These are phyloP conservation scores for Porites lobata DNA, from an alignment of 92 coral and sea anemone species.

Conservation along the genomic window DNA sequence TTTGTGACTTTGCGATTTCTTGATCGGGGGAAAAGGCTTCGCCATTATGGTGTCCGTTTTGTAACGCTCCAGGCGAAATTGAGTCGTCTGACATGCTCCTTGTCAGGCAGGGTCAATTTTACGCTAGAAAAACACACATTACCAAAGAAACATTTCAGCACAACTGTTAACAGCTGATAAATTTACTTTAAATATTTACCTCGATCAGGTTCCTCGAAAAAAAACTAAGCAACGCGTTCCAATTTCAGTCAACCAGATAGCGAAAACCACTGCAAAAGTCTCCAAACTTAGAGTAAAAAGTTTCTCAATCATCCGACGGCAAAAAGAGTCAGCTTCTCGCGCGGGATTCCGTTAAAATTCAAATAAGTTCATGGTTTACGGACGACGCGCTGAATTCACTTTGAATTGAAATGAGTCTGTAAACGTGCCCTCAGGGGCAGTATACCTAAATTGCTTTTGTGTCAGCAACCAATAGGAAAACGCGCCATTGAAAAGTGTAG, in stretches of 20 bases:
- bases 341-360: slow-evolving; percentile 57
- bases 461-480: slow-evolving; percentile 28
- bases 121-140: neutral
- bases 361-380: slow-evolving; percentile 35
- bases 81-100: neutral
- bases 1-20: slow-evolving; percentile 60
- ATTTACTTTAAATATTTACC: slow-evolving; percentile 14
- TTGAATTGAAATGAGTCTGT: slow-evolving; percentile 10
- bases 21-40: slow-evolving; percentile 44
- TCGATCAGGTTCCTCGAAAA: neutral
- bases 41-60: slow-evolving; percentile 3
- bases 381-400: slow-evolving; percentile 32
- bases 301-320: neutral
- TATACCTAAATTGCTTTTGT: neutral
- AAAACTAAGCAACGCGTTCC: neutral
- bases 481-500: slow-evolving; percentile 18
- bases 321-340: neutral
- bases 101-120: slow-evolving; percentile 2
- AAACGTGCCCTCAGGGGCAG: slow-evolving; percentile 7
- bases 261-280: neutral
- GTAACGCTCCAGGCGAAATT: slow-evolving; percentile 10
- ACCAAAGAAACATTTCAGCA: neutral
- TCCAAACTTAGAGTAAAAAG: neutral
- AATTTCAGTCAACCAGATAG: neutral
- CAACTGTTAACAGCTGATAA: slow-evolving; percentile 21